These are phyloP conservation scores for Trissolcus japonicus DNA, from an alignment of 2,888 invertebrate species.

Conservation along the genomic window DNA sequence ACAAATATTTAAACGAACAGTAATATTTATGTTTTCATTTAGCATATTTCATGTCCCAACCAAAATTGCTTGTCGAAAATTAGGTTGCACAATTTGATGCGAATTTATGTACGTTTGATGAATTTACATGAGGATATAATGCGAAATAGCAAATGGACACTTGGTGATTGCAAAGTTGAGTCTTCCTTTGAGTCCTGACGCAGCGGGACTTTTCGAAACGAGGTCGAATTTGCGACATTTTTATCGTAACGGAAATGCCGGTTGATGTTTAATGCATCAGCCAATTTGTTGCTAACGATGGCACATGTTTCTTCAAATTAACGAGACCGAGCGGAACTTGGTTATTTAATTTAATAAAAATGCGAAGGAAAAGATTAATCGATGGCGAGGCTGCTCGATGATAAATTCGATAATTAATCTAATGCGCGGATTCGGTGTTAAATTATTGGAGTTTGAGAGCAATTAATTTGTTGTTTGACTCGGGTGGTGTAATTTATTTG, in stretches of 20 bases:
- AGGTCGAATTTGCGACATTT: conserved; percentile 25
- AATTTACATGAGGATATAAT: conserved; percentile 23
- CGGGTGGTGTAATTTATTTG: no score
- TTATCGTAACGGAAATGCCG: conserved; percentile 17
- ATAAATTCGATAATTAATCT: no score
- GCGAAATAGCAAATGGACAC: not conserved
- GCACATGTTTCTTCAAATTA: conserved; percentile 29
- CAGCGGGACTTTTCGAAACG: conserved; percentile 18
- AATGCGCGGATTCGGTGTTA: not conserved
- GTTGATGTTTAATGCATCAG: conserved; percentile 40
- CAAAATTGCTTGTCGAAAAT: no score
- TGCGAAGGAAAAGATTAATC: no score
- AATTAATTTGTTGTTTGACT: no score
- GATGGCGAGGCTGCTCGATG: no score
- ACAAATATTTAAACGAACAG: no score
- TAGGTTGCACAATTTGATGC: conserved; percentile 5
- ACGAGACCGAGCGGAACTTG: not conserved
- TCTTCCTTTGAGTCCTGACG: conserved; percentile 6
- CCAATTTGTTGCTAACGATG: conserved; percentile 21
- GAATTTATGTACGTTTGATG: conserved; percentile 24
- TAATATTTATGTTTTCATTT: no score
- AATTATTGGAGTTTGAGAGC: not conserved
- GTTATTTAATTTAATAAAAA: no score
- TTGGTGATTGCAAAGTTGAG: conserved; percentile 3
- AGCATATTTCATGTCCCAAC: no score